These are phyloP conservation scores for Leucophenga montana DNA, from an alignment of 2,888 invertebrate genomes.

Conservation along the genomic window DNA sequence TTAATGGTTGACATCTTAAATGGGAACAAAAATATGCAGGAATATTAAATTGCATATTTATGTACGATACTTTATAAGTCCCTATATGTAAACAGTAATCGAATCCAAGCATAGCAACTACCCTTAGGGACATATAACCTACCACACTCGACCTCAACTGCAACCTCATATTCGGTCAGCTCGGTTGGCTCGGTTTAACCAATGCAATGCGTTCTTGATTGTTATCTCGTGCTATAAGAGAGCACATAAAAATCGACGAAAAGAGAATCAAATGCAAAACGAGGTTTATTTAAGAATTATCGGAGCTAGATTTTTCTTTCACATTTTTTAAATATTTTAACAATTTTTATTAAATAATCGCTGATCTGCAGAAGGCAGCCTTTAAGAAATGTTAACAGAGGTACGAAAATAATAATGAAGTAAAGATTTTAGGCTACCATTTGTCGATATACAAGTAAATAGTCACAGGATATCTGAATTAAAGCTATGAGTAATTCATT, in stretches of 20 bases:
- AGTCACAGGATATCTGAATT: too few species aligned
- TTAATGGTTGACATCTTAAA: conserved; percentile 9
- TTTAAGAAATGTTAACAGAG: too few species aligned
- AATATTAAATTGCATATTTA: background rate
- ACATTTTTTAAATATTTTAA: background rate
- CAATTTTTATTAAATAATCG: too few species aligned
- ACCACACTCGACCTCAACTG: background rate
- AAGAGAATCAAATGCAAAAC: background rate
- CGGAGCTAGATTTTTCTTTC: too few species aligned
- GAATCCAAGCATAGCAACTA: conserved; percentile 7
- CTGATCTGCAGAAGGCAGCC: too few species aligned
- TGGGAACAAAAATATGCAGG: background rate
- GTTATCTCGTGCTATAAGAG: background rate
- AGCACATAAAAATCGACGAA: background rate
- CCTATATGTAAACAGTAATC: background rate
- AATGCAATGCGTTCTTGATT: conserved; percentile 4
- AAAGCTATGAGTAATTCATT: too few species aligned
- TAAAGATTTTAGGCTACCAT: too few species aligned
- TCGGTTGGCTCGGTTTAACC: conserved; percentile 1
- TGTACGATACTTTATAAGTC: too few species aligned
- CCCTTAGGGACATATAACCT: conserved; percentile 5
- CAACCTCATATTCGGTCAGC: background rate
- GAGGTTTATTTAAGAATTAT: background rate
- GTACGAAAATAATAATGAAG: too few species aligned
- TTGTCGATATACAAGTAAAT: too few species aligned